Evolutionary conservation across 2,797 vertebrate genomes (phyloP).

Genomic region (Darevskia nairensis): DNA sequence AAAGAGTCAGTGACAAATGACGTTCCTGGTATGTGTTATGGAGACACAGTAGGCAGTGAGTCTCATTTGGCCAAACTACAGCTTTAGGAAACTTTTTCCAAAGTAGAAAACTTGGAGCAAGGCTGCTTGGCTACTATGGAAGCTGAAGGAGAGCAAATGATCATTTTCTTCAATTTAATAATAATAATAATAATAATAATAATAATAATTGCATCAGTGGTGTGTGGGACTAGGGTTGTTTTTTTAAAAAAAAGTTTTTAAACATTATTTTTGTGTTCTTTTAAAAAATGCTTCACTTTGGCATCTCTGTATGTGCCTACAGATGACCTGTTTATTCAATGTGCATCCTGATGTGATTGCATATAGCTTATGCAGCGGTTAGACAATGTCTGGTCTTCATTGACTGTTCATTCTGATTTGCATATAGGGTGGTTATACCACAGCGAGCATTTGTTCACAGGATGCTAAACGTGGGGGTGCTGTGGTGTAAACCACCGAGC

Average conservation of each 20-base stretch:
- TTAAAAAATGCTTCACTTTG: neutral
- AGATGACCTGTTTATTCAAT: too few relatives aligned
- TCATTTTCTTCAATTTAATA: neutral
- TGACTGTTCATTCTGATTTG: too few relatives aligned
- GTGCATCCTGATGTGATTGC: too few relatives aligned
- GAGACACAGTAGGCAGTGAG: constrained; percentile 25
- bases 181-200: neutral
- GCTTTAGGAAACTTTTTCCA: neutral
- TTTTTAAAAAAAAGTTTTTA: neutral
- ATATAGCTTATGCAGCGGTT: too few relatives aligned
- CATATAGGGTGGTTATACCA: too few relatives aligned
- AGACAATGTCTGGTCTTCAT: too few relatives aligned
- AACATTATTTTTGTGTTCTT: neutral
- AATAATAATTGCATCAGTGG: neutral
- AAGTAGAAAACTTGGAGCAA: neutral
- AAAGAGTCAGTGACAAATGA: constrained; percentile 34
- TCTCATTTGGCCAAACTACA: constrained; percentile 32
- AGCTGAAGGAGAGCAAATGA: neutral
- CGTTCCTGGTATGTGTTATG: constrained; percentile 33
- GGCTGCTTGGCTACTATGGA: constrained; percentile 8
- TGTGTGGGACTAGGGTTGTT: neutral
- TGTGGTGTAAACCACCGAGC: too few relatives aligned
- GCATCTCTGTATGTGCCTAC: neutral
- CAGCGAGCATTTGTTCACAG: too few relatives aligned
- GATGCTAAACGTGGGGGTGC: too few relatives aligned